Base-by-base conservation (phyloP, 2,888 invertebrate species). In the Isoperla grammatica region DNA sequence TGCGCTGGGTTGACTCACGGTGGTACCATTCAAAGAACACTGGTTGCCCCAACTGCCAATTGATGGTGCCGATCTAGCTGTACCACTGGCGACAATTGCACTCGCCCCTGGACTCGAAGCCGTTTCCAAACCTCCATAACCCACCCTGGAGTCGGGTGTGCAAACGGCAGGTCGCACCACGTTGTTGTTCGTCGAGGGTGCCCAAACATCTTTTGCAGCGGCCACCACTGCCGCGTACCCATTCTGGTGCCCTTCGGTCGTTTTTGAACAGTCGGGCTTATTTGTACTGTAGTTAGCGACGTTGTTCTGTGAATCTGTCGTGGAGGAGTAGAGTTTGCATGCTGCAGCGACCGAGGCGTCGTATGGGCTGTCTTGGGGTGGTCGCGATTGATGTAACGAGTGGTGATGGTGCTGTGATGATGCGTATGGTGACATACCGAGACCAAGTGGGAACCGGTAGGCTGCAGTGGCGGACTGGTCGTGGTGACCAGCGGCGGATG, bases 361-460 rank as follows among this genome's bases (percentile, higher is more conserved):
- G 77, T 93, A 93, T 0, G 92, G 92, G 55, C 91, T 91, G 73
- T 93, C 93, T 76, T 93, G 93, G 58, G 92, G 91, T 68, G 87
- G 85, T 71, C 91, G 80, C 65, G 85, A 82, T 75, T 87, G 86
- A 68, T 87, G 88, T 67, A 86, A 71, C 67, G 84, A 81, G 68
- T 81, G 81, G 56, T 64, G 64, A 35, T 63, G 63, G 68, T 82
- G 81, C 66, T 83, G 83, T 53, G 77, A 79, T 61, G 81, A 81
- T 57, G 88, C 87, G 72, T 93, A 93, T 17, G 93, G 92, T 43
- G 87, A 85, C 87, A 88, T 88, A 62, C 88, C 88, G 69, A 93
- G 78, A 62, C 91, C 90, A 59, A 94, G 78, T 13, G 93, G 93
- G 73, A 93, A 93, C 65, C 91, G 88, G 72, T 91, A 82, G 76